Evolutionary conservation across 2,797 vertebrate genomes (phyloP), one percentile per base, ranked within the genome.

Genomic region (Nyctibius grandis): DNA sequence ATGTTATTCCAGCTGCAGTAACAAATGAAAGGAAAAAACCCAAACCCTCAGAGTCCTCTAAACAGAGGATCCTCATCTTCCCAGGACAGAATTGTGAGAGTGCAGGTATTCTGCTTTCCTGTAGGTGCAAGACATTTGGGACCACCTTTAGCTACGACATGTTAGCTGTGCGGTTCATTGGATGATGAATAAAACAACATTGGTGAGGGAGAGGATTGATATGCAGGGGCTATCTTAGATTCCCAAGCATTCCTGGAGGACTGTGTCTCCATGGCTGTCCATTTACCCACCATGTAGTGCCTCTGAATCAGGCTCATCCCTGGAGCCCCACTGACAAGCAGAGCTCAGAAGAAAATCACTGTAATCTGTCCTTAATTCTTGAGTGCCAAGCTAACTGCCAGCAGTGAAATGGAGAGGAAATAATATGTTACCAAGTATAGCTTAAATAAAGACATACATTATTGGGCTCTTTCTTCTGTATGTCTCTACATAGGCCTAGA

Each of bases 281-380:
- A 77, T 92, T 94, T 94, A 83, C 57, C 65, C 68, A 72, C 75
- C 13, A 12, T 38, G 84, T 48, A 93, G 72, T 3, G 0, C 65
- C 45, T 75, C 73, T 0, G 0, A 69, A 88, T 61, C 88, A 88
- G 84, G 57, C 78, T 95, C 85, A 88, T 96, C 95, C 92, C 73
- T 84, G 94, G 91, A 95, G 95, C 73, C 82, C 79, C 89, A 89
- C 95, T 85, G 94, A 92, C 92, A 95, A 95, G 68, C 85, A 89
- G 60, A 94, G 75, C 91, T 95, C 90, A 57, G 84, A 88, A 91
- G 86, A 95, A 96, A 96, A 97, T 96, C 87, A 94, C 95, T 95
- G 86, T 97, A 96, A 96, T 95, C 90, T 95, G 81, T 86, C 94
- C 86, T 95, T 96, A 95, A 96, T 95, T 96, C 91, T 85, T 89